These are phyloP conservation scores for Cataglyphis cursor DNA, from an alignment of 2,888 invertebrate species.

Conservation along the genomic window DNA sequence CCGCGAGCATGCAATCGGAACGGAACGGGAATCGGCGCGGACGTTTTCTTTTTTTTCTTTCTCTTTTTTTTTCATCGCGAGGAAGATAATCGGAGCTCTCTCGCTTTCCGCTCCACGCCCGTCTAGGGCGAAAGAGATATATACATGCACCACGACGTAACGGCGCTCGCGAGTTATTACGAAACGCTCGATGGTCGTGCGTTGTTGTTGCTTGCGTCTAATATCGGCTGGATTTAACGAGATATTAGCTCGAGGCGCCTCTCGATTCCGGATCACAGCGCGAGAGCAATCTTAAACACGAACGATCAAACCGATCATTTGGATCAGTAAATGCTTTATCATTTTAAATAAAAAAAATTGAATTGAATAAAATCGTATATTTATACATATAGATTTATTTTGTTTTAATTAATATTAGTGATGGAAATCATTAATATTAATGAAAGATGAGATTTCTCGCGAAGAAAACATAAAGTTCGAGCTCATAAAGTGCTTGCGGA, in stretches of 20 bases:
- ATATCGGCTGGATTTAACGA: conserved; percentile 54
- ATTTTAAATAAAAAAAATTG: too few relatives aligned
- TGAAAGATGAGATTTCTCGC: not conserved
- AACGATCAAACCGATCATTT: conserved; percentile 11
- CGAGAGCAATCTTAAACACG: conserved; percentile 49
- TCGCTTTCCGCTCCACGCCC: conserved; percentile 1
- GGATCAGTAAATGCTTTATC: conserved; percentile 1
- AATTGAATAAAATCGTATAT: not conserved
- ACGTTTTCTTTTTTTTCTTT: not conserved
- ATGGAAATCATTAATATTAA: not conserved
- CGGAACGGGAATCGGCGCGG: conserved; percentile 20
- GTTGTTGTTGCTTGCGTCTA: conserved; percentile 33
- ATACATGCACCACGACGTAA: conserved; percentile 23
- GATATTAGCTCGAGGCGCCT: conserved; percentile 56
- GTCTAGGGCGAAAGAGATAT: not conserved
- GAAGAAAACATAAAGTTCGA: not conserved
- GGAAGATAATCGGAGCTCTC: conserved; percentile 23
- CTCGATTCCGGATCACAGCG: conserved; percentile 15
- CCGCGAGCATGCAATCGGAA: conserved; percentile 8
- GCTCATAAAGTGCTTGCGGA: not conserved
- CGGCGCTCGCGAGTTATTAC: conserved; percentile 35
- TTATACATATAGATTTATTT: not conserved
- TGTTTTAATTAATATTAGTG: conserved; percentile 1
- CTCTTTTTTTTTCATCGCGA: not conserved
- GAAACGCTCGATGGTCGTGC: conserved; percentile 18